These are phyloP conservation scores for Heliconius melpomene DNA, from an alignment of 1,140 invertebrate species.

Conservation along the genomic window DNA sequence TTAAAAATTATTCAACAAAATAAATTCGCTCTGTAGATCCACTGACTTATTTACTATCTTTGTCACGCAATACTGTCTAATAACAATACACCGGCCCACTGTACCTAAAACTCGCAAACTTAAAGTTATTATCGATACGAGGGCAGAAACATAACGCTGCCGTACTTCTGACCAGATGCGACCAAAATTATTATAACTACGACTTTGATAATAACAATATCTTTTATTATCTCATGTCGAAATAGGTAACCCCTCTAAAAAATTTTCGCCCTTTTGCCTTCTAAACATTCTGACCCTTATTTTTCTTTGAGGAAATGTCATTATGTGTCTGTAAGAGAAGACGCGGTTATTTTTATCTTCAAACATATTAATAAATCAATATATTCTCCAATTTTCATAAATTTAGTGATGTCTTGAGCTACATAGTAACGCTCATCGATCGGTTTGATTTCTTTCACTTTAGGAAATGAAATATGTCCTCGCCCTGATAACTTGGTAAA, in stretches of 20 bases:
- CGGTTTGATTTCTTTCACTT: too few relatives aligned
- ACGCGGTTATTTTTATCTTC: background rate
- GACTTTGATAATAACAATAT: slow-evolving; percentile 47
- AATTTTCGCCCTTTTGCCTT: background rate
- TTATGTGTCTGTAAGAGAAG: background rate
- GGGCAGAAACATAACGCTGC: slow-evolving; percentile 36
- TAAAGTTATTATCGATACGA: slow-evolving; percentile 51
- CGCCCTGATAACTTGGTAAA: too few relatives aligned
- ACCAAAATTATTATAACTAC: slow-evolving; percentile 47
- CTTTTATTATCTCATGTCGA: slow-evolving; percentile 44
- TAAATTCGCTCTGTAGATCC: background rate
- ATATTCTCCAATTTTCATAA: too few relatives aligned
- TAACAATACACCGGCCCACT: slow-evolving; percentile 31
- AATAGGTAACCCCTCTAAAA: slow-evolving; percentile 16
- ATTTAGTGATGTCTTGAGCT: too few relatives aligned
- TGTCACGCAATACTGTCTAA: slow-evolving; percentile 33
- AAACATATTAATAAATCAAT: too few relatives aligned
- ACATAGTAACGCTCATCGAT: too few relatives aligned
- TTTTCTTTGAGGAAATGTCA: background rate
- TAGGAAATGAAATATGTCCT: background rate
- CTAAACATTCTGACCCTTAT: slow-evolving; percentile 2
- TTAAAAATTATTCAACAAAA: background rate
- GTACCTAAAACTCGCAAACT: slow-evolving; percentile 38
- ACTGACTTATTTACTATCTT: slow-evolving; percentile 29
- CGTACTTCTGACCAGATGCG: slow-evolving; percentile 47